Evolutionary conservation across 2,113 vertebrate genomes (phyloP), one percentile per base, ranked within the genome.

Genomic region (Megaceryle maxima): DNA sequence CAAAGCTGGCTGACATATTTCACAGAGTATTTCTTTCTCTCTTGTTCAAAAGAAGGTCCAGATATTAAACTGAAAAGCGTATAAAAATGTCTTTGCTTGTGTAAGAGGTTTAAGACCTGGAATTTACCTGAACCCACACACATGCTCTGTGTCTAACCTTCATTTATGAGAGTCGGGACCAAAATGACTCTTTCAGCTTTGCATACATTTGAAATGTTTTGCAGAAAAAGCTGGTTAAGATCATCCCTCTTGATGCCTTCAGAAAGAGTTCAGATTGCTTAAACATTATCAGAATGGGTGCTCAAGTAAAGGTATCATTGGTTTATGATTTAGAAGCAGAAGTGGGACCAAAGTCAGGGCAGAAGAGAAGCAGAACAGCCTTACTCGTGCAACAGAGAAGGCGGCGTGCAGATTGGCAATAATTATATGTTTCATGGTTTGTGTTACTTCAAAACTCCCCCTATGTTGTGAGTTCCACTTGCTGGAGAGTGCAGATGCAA

Each of bases 401-500:
- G 13, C 29, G 19, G 50, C n/a, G 31, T 3, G 12, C 16, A 39
- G 50, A 44, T 7, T 67, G 20, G 26, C 29, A 56, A 13, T 48
- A 57, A 48, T 19, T 5, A 7, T 2, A 7, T 5, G 9, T 66
- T 73, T 76, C 7, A 13, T 48, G 63, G 33, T 35, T 60, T 46
- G 25, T 13, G 3, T n/a, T 68, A n/a, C 57, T 55, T 60, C 75
- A 29, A 21, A 63, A 51, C 39, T 82, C 26, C 70, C 35, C 44
- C 24, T 7, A 5, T 1, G 15, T 29, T 19, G n/a, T 2, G 16
- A 64, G 9, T 37, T 74, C 51, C 41, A 5, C 29, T 53, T 0
- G 0, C 56, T 5, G 10, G 43, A 46, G 3, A 1, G 17, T 10
- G 9, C 20, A 43, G 35, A 19, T 33, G 16, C 55, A 70, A 48